A percentile compares a stretch with the other conserved stretches of the same genome.
Evolutionary conservation across 2,888 invertebrate genomes (phyloP).

Genomic region (Entomobrya proxima): DNA sequence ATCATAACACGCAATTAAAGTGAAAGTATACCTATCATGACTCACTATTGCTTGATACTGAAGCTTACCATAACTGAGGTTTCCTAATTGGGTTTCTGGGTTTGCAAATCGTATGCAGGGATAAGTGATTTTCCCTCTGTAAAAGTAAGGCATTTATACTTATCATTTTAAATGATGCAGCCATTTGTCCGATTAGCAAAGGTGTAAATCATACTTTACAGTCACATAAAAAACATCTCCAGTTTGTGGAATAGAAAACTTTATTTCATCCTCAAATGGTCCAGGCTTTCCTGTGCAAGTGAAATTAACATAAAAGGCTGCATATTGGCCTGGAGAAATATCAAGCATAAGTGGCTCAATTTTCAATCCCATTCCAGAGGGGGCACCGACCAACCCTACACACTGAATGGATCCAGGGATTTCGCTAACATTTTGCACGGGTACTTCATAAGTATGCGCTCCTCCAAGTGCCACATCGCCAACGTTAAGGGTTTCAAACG

Average conservation of each 20-base stretch:
- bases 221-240: conserved; percentile 57
- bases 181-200: too few species aligned
- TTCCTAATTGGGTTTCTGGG: conserved; percentile 52
- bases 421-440: conserved; percentile 67
- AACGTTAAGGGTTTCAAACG: conserved; percentile 67
- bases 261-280: conserved; percentile 63
- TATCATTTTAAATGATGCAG: too few species aligned
- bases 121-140: conserved; percentile 58
- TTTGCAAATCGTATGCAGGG: conserved; percentile 60
- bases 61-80: conserved; percentile 64
- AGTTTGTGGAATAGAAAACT: conserved; percentile 51
- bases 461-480: conserved; percentile 67
- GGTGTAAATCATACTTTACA: conserved; percentile 45
- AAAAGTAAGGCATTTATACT: background rate
- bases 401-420: conserved; percentile 66
- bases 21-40: background rate
- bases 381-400: conserved; percentile 36
- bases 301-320: conserved; percentile 70
- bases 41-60: background rate
- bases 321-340: conserved; percentile 62
- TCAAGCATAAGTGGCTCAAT: conserved; percentile 59
- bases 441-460: conserved; percentile 69
- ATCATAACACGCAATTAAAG: background rate
- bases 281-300: conserved; percentile 58
- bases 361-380: conserved; percentile 53